Percentiles rank a stretch among this genome's conserved stretches.
Conservation (phyloP, 2,113 vertebrate genomes). For the Pedionomus torquatus region DNA sequence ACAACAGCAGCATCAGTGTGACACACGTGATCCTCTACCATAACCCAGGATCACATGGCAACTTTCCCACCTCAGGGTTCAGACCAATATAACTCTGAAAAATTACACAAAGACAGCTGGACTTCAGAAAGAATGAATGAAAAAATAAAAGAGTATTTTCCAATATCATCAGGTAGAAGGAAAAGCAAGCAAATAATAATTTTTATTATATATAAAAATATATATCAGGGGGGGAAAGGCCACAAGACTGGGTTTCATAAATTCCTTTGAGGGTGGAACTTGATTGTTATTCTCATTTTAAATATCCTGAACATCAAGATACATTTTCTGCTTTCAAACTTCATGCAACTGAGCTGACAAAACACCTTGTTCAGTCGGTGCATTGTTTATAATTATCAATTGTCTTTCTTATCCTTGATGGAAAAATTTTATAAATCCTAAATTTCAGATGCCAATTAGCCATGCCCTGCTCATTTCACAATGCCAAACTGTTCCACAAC, state of each 20-base stretch:
- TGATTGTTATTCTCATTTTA: not conserved
- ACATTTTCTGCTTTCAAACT: not conserved
- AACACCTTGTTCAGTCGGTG: accelerated
- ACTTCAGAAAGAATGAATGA: not conserved
- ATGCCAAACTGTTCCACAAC: not conserved
- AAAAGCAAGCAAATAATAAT: not conserved
- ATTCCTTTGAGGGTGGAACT: not conserved
- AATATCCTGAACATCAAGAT: not conserved
- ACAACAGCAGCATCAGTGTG: not conserved
- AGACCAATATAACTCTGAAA: not conserved
- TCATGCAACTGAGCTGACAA: not conserved
- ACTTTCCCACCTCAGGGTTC: not conserved
- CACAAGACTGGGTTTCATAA: not conserved
- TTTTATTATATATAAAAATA: not conserved
- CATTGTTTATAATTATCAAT: not conserved
- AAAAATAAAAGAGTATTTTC: not conserved
- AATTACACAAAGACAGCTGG: not conserved
- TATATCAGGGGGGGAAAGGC: not conserved
- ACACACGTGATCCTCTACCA: accelerated
- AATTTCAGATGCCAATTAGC: not conserved
- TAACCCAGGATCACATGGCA: not conserved
- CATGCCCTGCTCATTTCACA: not conserved
- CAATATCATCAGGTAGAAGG: not conserved
- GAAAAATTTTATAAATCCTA: not conserved
- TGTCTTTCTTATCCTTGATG: not conserved